Conservation (phyloP, 2,113 vertebrate species). For the Halichoerus grypus region DNA sequence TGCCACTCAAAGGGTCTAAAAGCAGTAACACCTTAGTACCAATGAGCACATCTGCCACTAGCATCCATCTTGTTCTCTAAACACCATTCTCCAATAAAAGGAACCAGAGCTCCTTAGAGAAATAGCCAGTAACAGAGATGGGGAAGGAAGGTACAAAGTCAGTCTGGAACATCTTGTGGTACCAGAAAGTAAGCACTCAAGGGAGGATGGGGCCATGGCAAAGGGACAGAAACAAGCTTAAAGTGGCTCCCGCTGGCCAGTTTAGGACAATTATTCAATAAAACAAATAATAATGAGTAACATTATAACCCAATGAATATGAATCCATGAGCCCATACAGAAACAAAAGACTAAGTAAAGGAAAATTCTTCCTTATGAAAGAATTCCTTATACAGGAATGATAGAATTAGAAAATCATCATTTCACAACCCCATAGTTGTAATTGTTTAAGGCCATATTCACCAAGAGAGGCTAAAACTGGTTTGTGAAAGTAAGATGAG, state of each 20-base stretch:
- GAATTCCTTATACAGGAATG: not conserved
- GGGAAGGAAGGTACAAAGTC: not conserved
- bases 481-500: not conserved
- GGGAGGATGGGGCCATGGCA: not conserved
- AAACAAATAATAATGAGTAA: not conserved
- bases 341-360: not conserved
- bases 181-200: not conserved
- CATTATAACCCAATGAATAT: not conserved
- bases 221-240: not conserved
- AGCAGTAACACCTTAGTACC: not conserved
- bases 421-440: not conserved
- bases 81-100: conserved; percentile 41
- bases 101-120: not conserved
- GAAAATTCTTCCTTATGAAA: not conserved
- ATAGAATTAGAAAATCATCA: not conserved
- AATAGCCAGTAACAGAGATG: not conserved
- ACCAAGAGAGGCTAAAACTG: not conserved
- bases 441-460: not conserved
- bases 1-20: not conserved
- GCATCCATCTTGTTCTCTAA: conserved; percentile 15
- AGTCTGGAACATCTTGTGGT: not conserved
- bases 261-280: not conserved
- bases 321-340: not conserved
- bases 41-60: not conserved
- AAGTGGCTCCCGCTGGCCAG: not conserved